phyloP scores from a whole-genome alignment of 92 coral and sea anemone species.

The Epizoanthus stellaris region DNA sequence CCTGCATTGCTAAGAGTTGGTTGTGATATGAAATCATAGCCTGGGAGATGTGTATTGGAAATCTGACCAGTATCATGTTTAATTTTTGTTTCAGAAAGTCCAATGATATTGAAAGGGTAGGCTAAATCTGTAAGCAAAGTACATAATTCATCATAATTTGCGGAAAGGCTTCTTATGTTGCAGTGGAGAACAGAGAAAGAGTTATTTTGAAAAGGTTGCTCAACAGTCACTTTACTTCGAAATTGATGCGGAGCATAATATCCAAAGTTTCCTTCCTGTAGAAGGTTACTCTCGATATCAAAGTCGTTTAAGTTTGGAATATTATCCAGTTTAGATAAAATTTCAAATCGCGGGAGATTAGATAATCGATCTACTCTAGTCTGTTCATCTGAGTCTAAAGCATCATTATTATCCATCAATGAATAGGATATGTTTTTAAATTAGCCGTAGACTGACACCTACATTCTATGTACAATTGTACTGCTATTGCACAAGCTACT shows the following conservation, averaged over 20 bases:
- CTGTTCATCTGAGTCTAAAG: too few species aligned
- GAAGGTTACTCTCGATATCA: constrained; percentile 24
- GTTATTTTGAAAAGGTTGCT: neutral
- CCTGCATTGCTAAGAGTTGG: neutral
- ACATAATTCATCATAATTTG: constrained; percentile 15
- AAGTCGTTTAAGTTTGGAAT: constrained; percentile 30
- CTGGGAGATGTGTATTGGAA: neutral
- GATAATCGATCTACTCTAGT: constrained; percentile 5
- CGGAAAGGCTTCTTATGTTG: too few species aligned
- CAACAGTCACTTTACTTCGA: neutral
- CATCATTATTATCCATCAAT: too few species aligned
- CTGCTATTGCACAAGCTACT: too few species aligned
- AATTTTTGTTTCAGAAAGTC: constrained; percentile 37
- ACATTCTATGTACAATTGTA: too few species aligned
- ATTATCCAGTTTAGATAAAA: constrained; percentile 25
- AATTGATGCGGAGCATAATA: constrained; percentile 35
- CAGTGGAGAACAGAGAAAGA: too few species aligned
- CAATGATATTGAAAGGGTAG: constrained; percentile 16
- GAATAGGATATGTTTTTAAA: too few species aligned
- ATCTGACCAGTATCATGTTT: neutral
- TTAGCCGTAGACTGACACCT: too few species aligned
- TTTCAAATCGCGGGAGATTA: constrained; percentile 29
- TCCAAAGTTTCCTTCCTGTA: neutral
- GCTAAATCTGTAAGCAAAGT: constrained; percentile 5
- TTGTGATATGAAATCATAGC: neutral